Conservation (phyloP, 2,113 vertebrate species). For the Neogobius melanostomus region DNA sequence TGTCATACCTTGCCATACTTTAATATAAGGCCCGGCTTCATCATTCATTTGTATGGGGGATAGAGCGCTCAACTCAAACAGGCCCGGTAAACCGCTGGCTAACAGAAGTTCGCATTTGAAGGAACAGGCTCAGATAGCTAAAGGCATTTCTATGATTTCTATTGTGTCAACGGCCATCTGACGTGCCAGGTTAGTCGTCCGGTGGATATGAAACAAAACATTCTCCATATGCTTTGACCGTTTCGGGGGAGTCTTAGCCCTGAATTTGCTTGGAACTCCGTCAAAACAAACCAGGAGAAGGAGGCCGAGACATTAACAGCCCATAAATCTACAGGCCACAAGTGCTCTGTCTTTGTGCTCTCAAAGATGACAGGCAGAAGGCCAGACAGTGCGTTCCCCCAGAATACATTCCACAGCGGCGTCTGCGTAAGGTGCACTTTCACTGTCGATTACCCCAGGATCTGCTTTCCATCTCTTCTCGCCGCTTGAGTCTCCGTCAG, state of each 20-base stretch:
- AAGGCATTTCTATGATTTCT: too few relatives aligned
- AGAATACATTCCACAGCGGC: slow-evolving; percentile 68
- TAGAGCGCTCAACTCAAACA: too few relatives aligned
- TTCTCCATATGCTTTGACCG: neutral
- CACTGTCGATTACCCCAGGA: slow-evolving; percentile 61
- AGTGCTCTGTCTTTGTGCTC: slow-evolving; percentile 59
- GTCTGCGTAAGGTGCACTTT: slow-evolving; percentile 66
- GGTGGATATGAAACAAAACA: neutral
- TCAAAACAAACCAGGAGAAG: slow-evolving; percentile 54
- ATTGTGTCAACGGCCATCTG: neutral
- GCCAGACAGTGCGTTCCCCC: slow-evolving; percentile 57
- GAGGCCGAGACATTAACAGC: slow-evolving; percentile 46
- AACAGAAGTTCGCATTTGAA: neutral
- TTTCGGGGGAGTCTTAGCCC: slow-evolving; percentile 9
- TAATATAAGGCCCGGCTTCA: too few relatives aligned
- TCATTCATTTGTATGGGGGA: too few relatives aligned
- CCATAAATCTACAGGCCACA: slow-evolving; percentile 59
- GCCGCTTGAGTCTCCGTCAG: slow-evolving; percentile 55
- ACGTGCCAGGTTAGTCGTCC: neutral
- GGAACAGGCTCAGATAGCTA: neutral
- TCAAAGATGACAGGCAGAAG: slow-evolving; percentile 60
- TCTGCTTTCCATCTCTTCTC: slow-evolving; percentile 72
- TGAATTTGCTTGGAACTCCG: slow-evolving; percentile 38
- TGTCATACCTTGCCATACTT: too few relatives aligned
- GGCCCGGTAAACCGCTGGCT: too few relatives aligned